These are phyloP conservation scores for Phyllotreta cruciferae DNA, from an alignment of 2,888 invertebrate species.

Conservation along the genomic window DNA sequence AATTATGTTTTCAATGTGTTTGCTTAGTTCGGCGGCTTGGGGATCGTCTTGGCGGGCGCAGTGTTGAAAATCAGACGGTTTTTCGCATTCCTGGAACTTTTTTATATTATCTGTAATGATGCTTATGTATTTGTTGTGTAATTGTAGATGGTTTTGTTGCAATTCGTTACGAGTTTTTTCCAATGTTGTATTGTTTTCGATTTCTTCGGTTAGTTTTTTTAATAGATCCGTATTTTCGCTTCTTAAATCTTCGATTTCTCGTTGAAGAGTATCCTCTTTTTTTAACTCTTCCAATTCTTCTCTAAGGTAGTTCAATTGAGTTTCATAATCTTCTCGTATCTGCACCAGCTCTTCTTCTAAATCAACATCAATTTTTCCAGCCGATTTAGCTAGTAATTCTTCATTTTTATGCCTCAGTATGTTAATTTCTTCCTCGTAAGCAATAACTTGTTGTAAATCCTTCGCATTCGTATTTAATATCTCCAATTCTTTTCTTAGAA, in stretches of 20 bases:
- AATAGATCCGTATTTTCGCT: too few species aligned
- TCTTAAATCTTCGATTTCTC: constrained; percentile 24
- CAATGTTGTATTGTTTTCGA: constrained; percentile 4
- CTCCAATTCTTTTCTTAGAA: background rate
- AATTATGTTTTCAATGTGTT: constrained; percentile 64
- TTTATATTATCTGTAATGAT: constrained; percentile 50
- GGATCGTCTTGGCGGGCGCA: constrained; percentile 38
- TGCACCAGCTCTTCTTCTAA: constrained; percentile 26
- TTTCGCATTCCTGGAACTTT: constrained; percentile 46
- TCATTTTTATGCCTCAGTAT: constrained; percentile 45
- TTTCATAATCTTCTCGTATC: constrained; percentile 25
- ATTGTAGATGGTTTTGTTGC: constrained; percentile 30
- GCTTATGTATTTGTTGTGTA: constrained; percentile 49
- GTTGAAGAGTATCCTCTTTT: constrained; percentile 35
- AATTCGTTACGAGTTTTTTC: constrained; percentile 23
- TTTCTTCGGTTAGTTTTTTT: background rate
- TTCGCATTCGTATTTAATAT: background rate
- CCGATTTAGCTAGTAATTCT: constrained; percentile 24
- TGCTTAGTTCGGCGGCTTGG: constrained; percentile 50
- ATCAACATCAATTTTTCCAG: constrained; percentile 18
- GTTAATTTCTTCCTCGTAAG: too few species aligned
- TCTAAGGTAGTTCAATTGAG: constrained; percentile 17
- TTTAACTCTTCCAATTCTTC: constrained; percentile 33
- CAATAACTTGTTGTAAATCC: background rate
- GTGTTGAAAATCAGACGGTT: constrained; percentile 38